A percentile compares a stretch with the other conserved stretches of the same genome.
Evolutionary conservation across 2,888 invertebrate species (phyloP).

Genomic region (Drosophila paucipuncta): DNA sequence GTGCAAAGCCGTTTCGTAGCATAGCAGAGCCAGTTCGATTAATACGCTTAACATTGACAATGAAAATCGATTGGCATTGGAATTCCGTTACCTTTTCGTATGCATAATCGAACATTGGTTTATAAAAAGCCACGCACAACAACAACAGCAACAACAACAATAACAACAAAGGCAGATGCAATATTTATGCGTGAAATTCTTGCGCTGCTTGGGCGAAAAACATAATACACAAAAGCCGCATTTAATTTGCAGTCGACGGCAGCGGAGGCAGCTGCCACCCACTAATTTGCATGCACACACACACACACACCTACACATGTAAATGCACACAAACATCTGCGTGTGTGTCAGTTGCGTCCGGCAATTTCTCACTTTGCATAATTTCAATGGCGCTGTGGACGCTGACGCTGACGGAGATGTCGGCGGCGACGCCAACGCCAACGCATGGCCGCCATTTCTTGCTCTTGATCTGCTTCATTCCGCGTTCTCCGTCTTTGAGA

Average conservation of each 20-base stretch:
- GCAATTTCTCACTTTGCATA: slow-evolving; percentile 69
- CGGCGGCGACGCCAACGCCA: slow-evolving; percentile 23
- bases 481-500: slow-evolving; percentile 62
- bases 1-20: slow-evolving; percentile 26
- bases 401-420: slow-evolving; percentile 20
- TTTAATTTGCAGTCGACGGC: slow-evolving; percentile 18
- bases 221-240: slow-evolving; percentile 18
- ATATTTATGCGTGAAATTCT: slow-evolving; percentile 49
- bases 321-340: slow-evolving; percentile 3
- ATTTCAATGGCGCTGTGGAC: slow-evolving; percentile 61
- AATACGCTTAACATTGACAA: slow-evolving; percentile 56
- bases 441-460: slow-evolving; percentile 68
- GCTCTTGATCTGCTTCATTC: slow-evolving; percentile 60
- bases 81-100: slow-evolving; percentile 40
- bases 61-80: slow-evolving; percentile 74
- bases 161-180: slow-evolving; percentile 13
- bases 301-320: slow-evolving; percentile 13
- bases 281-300: slow-evolving; percentile 30
- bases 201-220: background rate
- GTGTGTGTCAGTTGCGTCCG: slow-evolving; percentile 29
- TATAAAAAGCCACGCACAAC: slow-evolving; percentile 49
- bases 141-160: slow-evolving; percentile 7
- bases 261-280: slow-evolving; percentile 18
- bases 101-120: slow-evolving; percentile 45
- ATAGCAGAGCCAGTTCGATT: slow-evolving; percentile 55